Percentiles rank a stretch among this genome's conserved stretches.
Conservation (phyloP, 1,140 invertebrate species). For the Varroa destructor region DNA sequence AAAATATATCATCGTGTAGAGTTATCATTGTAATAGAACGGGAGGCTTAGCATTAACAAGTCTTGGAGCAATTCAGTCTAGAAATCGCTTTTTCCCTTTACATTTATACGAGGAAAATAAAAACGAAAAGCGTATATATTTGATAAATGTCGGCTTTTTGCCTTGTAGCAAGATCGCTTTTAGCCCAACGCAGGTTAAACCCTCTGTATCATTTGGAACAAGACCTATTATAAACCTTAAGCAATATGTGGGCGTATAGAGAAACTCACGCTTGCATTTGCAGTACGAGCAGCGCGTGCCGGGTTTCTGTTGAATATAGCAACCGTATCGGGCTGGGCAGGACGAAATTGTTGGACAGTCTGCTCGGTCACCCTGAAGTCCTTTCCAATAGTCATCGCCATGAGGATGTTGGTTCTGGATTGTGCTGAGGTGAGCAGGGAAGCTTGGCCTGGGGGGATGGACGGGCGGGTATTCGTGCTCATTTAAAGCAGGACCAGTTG, state of each 20-base stretch:
- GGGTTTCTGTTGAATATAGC: constrained; percentile 4
- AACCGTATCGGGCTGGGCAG: constrained; percentile 12
- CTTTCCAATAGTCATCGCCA: constrained; percentile 10
- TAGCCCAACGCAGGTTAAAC: no score
- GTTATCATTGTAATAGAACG: no score
- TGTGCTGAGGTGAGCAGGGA: background rate
- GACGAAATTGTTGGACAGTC: background rate
- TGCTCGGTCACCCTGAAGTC: constrained; percentile 2
- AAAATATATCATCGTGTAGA: no score
- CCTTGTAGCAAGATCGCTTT: no score
- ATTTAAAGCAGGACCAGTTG: no score
- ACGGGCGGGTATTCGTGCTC: background rate
- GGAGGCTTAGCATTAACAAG: no score
- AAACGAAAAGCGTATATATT: no score
- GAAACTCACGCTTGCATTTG: constrained; percentile 21
- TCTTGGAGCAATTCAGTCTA: no score
- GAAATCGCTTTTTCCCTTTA: no score
- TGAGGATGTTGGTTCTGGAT: constrained; percentile 26
- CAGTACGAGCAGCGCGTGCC: constrained; percentile 9
- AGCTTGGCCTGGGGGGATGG: constrained; percentile 2
- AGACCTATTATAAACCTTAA: background rate
- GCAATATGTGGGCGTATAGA: background rate
- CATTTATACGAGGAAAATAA: no score
- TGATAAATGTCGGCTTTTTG: no score
- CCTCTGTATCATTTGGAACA: no score